These are phyloP conservation scores for Cataglyphis rosenhaueri DNA, from an alignment of 2,888 invertebrate species.

Conservation along the genomic window DNA sequence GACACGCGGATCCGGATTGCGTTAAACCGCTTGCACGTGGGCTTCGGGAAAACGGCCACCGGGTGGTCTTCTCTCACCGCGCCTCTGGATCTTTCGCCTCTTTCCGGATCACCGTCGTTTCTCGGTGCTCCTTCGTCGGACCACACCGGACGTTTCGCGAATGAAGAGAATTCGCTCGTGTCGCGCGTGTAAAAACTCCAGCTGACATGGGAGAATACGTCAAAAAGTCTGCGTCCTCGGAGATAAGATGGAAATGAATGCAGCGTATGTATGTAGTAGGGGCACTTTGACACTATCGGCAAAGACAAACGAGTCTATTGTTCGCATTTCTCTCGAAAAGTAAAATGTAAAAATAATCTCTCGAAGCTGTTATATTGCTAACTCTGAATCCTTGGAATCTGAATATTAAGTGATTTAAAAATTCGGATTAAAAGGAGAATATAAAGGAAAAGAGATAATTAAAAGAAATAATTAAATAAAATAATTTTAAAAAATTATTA, in stretches of 20 bases:
- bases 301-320: neutral
- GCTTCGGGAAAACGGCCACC: slow-evolving; percentile 37
- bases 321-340: neutral
- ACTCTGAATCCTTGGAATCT: neutral
- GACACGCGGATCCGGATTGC: slow-evolving; percentile 51
- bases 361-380: neutral
- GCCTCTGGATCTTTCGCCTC: slow-evolving; percentile 48
- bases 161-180: slow-evolving; percentile 27
- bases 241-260: slow-evolving; percentile 12
- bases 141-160: slow-evolving; percentile 47
- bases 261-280: neutral
- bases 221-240: neutral
- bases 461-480: neutral
- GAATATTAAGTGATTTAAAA: neutral
- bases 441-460: neutral
- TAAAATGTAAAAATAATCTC: neutral
- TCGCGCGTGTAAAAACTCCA: slow-evolving; percentile 24
- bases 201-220: slow-evolving; percentile 25
- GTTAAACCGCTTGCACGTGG: slow-evolving; percentile 70
- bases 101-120: slow-evolving; percentile 46
- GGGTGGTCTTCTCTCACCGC: slow-evolving; percentile 63
- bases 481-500: neutral
- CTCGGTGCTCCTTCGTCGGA: slow-evolving; percentile 21
- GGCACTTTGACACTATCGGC: neutral
- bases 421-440: neutral